Conservation (phyloP, 2,797 vertebrate genomes). For the Oreochromis mossambicus region DNA sequence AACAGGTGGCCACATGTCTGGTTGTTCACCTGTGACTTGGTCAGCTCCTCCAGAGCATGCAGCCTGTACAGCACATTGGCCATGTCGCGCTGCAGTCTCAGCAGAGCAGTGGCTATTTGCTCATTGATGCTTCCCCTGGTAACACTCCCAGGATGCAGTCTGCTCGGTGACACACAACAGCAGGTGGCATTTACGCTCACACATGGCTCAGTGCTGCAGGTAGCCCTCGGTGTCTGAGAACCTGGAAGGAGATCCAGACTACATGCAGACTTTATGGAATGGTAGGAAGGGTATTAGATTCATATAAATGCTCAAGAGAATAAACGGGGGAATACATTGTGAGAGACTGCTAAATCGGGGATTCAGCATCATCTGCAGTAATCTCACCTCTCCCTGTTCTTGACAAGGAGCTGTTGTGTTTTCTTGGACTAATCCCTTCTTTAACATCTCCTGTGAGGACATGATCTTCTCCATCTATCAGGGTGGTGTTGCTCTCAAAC, state of each 20-base stretch:
- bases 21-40: constrained; percentile 79
- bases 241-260: constrained; percentile 28
- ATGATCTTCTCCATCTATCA: constrained; percentile 80
- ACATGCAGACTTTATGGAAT: background rate
- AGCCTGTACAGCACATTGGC: constrained; percentile 84
- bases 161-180: constrained; percentile 54
- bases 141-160: background rate
- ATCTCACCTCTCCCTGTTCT: constrained; percentile 82
- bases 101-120: constrained; percentile 83
- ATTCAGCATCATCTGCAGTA: background rate
- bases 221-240: background rate
- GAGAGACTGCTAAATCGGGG: background rate
- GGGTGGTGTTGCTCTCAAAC: constrained; percentile 74
- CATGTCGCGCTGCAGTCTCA: constrained; percentile 90
- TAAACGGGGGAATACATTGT: background rate
- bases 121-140: constrained; percentile 73
- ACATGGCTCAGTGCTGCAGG: constrained; percentile 55
- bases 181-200: constrained; percentile 53
- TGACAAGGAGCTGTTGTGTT: constrained; percentile 70
- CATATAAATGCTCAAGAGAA: background rate
- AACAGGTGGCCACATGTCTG: background rate
- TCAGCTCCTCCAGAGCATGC: constrained; percentile 80
- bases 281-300: background rate
- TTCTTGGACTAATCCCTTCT: constrained; percentile 69
- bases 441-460: constrained; percentile 66